Percentiles rank a stretch among this genome's conserved stretches.
Conservation (phyloP, 2,888 invertebrate genomes). For the Actias luna region DNA sequence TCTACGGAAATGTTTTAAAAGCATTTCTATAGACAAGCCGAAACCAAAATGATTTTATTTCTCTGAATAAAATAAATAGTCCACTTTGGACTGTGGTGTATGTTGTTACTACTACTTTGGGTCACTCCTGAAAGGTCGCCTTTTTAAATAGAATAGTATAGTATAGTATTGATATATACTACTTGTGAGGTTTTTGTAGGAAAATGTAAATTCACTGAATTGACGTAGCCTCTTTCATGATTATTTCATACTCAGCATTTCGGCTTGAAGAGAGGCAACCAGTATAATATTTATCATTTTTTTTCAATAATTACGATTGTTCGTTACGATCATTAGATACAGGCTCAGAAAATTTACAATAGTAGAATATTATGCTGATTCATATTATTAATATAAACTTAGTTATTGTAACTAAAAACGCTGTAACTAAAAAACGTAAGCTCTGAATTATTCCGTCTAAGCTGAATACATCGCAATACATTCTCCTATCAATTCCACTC, state of each 20-base stretch:
- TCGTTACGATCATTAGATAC: too few relatives aligned
- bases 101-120: background rate
- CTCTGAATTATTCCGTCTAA: background rate
- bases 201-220: too few relatives aligned
- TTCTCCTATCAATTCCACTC: constrained; percentile 64
- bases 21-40: constrained; percentile 15
- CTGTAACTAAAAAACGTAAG: constrained; percentile 1
- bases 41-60: constrained; percentile 9
- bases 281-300: too few relatives aligned
- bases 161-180: background rate
- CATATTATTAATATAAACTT: too few relatives aligned
- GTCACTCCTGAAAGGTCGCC: background rate
- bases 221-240: too few relatives aligned
- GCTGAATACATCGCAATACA: constrained; percentile 46
- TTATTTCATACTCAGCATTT: too few relatives aligned
- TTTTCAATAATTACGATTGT: too few relatives aligned
- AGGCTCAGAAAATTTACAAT: too few relatives aligned
- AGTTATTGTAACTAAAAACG: background rate
- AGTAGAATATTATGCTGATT: too few relatives aligned
- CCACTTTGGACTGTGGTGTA: background rate
- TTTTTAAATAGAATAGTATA: background rate
- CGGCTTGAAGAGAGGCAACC: too few relatives aligned
- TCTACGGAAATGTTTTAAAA: constrained; percentile 20
- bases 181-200: background rate
- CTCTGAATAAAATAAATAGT: constrained; percentile 1